phyloP scores from a whole-genome alignment of 2,888 invertebrate species.

The Callosobruchus maculatus region DNA sequence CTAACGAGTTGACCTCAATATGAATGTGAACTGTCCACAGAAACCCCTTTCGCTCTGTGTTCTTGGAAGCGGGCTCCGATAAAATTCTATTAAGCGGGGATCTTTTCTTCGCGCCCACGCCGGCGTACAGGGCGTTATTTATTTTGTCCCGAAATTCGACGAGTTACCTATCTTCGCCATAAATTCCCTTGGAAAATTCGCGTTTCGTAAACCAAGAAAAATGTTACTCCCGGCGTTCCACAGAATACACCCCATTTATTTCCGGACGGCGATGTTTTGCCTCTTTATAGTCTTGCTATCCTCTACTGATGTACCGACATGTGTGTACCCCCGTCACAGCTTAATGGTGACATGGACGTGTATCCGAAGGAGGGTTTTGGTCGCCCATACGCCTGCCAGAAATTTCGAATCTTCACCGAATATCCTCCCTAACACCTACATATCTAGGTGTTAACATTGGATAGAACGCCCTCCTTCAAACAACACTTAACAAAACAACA shows the following conservation, averaged over 20 bases:
- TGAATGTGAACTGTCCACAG: not conserved
- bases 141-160: constrained; percentile 12
- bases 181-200: constrained; percentile 14
- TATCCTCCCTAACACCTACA: no score
- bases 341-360: no score
- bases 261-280: not conserved
- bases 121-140: not conserved
- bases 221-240: not conserved
- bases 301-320: not conserved
- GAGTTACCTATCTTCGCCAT: constrained; percentile 14
- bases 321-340: no score
- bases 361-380: no score
- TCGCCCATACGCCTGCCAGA: no score
- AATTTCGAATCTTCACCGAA: no score
- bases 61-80: not conserved
- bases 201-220: not conserved
- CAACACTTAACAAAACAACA: no score
- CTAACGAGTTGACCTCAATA: not conserved
- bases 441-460: no score
- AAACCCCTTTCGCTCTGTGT: not conserved
- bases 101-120: not conserved
- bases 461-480: no score
- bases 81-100: not conserved
- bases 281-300: not conserved
- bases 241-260: not conserved